phyloP scores from a whole-genome alignment of 2,888 invertebrate species.

The Stegophylla sp. region DNA sequence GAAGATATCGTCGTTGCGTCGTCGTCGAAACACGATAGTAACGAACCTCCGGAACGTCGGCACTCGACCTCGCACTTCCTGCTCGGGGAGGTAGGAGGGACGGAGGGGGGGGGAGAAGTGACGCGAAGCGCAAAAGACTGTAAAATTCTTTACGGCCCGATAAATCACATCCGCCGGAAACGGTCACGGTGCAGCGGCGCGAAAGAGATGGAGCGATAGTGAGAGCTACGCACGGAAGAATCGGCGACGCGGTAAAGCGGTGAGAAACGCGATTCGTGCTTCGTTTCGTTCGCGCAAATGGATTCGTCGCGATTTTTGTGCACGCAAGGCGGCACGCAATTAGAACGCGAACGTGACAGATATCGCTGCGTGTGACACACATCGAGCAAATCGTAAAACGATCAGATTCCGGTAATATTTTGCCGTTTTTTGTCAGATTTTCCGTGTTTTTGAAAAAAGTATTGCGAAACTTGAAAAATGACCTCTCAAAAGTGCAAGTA shows the following conservation, averaged over 20 bases:
- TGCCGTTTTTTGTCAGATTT: too few species aligned
- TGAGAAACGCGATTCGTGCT: slow-evolving; percentile 22
- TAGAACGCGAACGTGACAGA: background rate
- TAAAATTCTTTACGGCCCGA: slow-evolving; percentile 56
- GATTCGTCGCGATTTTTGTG: slow-evolving; percentile 40
- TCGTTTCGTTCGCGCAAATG: slow-evolving; percentile 9
- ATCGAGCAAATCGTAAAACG: too few species aligned
- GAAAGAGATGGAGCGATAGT: background rate
- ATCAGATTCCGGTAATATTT: too few species aligned
- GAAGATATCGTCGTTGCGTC: background rate
- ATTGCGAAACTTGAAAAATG: too few species aligned
- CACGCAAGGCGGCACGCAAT: background rate
- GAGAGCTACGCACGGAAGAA: slow-evolving; percentile 9
- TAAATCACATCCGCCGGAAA: slow-evolving; percentile 59
- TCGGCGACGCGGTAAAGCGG: slow-evolving; percentile 2
- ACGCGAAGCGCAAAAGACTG: slow-evolving; percentile 50
- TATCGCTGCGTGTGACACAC: background rate
- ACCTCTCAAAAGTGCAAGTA: too few species aligned
- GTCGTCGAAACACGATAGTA: background rate
- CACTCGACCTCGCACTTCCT: slow-evolving; percentile 45
- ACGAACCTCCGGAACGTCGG: background rate
- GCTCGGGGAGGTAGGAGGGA: slow-evolving; percentile 1
- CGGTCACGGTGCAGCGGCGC: slow-evolving; percentile 39
- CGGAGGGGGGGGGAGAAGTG: background rate
- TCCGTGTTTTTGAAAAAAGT: too few species aligned